phyloP scores from a whole-genome alignment of 1,140 invertebrate genomes.

The Phymorhynchus buccinoides region DNA sequence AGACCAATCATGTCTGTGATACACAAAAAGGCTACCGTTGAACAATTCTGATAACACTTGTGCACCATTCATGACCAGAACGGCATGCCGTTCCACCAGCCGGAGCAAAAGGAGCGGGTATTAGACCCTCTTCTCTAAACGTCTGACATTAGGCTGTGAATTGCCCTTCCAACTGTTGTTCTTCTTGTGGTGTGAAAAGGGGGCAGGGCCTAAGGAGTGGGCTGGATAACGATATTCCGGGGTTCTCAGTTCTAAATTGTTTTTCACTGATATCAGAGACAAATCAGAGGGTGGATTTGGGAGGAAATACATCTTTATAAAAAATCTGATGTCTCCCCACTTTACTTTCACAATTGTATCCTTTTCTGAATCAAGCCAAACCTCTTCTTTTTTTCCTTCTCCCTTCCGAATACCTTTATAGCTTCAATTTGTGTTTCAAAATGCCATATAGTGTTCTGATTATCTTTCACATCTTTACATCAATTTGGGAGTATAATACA shows the following conservation, averaged over 20 bases:
- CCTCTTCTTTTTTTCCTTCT: too few relatives aligned
- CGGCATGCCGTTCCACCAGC: too few relatives aligned
- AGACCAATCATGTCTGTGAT: background rate
- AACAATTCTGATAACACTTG: background rate
- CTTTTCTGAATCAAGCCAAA: too few relatives aligned
- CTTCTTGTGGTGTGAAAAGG: background rate
- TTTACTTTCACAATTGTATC: background rate
- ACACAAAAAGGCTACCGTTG: background rate
- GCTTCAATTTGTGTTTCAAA: too few relatives aligned
- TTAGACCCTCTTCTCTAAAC: background rate
- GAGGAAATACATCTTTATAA: background rate
- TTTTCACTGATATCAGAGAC: too few relatives aligned
- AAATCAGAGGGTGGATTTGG: background rate
- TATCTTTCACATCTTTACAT: too few relatives aligned
- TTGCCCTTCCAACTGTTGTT: background rate
- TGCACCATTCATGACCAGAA: background rate
- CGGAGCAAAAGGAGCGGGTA: background rate
- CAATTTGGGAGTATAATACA: too few relatives aligned
- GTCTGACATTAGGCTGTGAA: background rate
- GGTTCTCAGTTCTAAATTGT: too few relatives aligned
- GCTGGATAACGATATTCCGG: background rate
- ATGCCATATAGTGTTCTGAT: too few relatives aligned
- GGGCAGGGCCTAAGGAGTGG: background rate
- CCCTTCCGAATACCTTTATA: too few relatives aligned
- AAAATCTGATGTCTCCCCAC: background rate